These are phyloP conservation scores for Drosophila saltans DNA, from an alignment of 1,140 invertebrate genomes.

Conservation along the genomic window DNA sequence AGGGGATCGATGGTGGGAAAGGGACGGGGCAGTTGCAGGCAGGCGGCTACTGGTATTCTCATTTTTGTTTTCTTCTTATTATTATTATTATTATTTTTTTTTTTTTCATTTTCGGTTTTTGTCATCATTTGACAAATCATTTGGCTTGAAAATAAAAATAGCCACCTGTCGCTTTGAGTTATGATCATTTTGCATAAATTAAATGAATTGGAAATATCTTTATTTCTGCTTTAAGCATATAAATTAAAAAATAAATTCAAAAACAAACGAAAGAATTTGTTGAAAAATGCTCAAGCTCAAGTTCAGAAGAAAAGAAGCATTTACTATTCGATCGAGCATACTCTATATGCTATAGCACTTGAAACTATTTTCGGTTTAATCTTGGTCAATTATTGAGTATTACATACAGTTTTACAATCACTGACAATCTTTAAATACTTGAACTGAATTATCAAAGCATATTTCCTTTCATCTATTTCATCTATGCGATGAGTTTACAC, in stretches of 20 bases:
- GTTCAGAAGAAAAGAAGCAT: too few species aligned
- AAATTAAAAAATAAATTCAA: constrained; percentile 29
- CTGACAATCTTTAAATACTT: neutral
- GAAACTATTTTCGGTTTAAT: too few species aligned
- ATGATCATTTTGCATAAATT: constrained; percentile 73
- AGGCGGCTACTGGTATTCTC: constrained; percentile 70
- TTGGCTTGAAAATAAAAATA: constrained; percentile 49
- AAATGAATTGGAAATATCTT: constrained; percentile 44
- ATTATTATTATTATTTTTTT: constrained; percentile 16
- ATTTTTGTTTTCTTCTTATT: constrained; percentile 42
- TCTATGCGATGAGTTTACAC: constrained; percentile 1
- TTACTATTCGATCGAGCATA: too few species aligned
- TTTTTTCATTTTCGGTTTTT: constrained; percentile 28
- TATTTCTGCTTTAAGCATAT: constrained; percentile 46
- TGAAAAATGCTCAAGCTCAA: too few species aligned
- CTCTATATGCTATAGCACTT: too few species aligned
- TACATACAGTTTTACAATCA: neutral
- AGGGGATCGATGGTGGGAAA: neutral
- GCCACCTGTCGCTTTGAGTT: constrained; percentile 63
- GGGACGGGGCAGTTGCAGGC: neutral
- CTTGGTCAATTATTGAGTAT: too few species aligned
- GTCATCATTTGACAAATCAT: constrained; percentile 10
- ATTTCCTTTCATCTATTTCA: neutral
- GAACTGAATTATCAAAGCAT: neutral
- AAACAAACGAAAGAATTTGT: constrained; percentile 16